phyloP scores from a whole-genome alignment of 2,797 vertebrate genomes.

The Peromyscus aztecus region DNA sequence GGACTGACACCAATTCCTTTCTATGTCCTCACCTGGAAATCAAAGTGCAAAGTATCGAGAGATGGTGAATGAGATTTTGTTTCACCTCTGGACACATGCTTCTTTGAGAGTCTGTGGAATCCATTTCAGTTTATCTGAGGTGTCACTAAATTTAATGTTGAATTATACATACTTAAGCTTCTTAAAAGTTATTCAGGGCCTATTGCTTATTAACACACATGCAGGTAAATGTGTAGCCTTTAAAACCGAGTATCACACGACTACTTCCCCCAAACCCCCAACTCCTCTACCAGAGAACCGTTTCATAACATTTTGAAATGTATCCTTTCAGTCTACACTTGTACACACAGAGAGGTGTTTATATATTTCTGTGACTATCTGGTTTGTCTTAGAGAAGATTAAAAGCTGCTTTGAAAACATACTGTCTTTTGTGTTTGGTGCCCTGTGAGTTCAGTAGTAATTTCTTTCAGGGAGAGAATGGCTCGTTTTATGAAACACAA shows the following conservation, averaged over 20 bases:
- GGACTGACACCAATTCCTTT: neutral
- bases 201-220: neutral
- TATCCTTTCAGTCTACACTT: neutral
- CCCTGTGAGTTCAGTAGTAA: neutral
- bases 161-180: neutral
- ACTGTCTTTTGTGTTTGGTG: neutral
- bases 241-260: neutral
- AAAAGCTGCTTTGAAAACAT: neutral
- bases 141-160: neutral
- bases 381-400: neutral
- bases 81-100: neutral
- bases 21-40: neutral
- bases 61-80: neutral
- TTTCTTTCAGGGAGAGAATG: neutral
- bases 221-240: neutral
- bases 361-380: constrained; percentile 3
- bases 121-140: neutral
- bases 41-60: neutral
- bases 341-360: neutral
- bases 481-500: neutral
- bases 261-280: neutral
- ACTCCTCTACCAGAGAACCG: neutral
- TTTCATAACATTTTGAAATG: neutral
- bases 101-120: neutral
- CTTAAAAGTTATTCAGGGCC: neutral